phyloP scores from a whole-genome alignment of 2,888 invertebrate genomes.

The Drosophila stalkeri region DNA sequence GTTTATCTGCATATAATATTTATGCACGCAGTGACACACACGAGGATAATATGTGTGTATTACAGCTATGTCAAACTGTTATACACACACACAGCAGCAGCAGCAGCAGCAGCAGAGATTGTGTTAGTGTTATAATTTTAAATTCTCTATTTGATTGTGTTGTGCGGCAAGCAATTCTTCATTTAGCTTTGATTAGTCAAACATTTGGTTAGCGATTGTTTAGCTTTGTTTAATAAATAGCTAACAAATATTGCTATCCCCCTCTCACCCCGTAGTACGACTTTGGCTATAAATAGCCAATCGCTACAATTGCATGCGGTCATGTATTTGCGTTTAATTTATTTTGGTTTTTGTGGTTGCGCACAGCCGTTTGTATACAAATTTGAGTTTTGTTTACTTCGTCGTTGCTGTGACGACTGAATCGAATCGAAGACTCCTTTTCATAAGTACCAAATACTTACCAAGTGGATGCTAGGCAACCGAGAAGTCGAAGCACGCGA shows the following conservation, averaged over 20 bases:
- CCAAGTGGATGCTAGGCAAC: constrained; percentile 29
- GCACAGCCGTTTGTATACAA: constrained; percentile 38
- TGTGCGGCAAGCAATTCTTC: constrained; percentile 11
- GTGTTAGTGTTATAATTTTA: constrained; percentile 15
- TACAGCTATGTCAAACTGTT: not conserved
- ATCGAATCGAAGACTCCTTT: constrained; percentile 8
- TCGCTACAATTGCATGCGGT: constrained; percentile 35
- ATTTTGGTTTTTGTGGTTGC: constrained; percentile 29
- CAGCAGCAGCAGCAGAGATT: not conserved
- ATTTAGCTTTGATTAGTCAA: constrained; percentile 15
- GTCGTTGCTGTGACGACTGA: constrained; percentile 49
- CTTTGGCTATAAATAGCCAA: constrained; percentile 34
- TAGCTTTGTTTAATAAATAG: constrained; percentile 19
- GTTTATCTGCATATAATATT: constrained; percentile 19
- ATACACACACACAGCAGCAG: not conserved
- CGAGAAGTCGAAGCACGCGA: constrained; percentile 18
- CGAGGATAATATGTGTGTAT: not conserved
- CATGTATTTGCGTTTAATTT: constrained; percentile 33
- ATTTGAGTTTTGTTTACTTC: constrained; percentile 46
- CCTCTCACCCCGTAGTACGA: not conserved
- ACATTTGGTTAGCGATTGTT: constrained; percentile 8
- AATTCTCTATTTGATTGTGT: not conserved
- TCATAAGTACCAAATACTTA: constrained; percentile 26
- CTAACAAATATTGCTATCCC: constrained; percentile 1
- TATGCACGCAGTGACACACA: constrained; percentile 4